A percentile compares a stretch with the other conserved stretches of the same genome.
Conservation (phyloP, 1,140 invertebrate genomes). For the Cydia fagiglandana region DNA sequence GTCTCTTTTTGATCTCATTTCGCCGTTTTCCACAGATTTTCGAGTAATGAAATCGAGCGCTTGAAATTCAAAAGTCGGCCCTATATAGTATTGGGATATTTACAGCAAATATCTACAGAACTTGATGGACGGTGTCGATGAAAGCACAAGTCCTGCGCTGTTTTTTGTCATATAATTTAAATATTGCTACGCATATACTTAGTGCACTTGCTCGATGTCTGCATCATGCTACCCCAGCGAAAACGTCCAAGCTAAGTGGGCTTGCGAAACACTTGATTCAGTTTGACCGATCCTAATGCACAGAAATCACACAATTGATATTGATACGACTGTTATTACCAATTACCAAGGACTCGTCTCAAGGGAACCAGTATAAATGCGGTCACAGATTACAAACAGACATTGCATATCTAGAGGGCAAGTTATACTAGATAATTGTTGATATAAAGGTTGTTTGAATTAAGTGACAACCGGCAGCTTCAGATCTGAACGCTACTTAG, state of each 20-base stretch:
- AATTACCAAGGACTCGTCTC: not conserved
- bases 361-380: not conserved
- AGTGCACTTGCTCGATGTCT: not conserved
- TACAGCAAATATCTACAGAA: no score
- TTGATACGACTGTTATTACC: not conserved
- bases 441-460: not conserved
- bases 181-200: no score
- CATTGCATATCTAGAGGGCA: not conserved
- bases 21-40: no score
- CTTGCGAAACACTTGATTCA: slow-evolving; percentile 46
- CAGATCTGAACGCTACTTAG: not conserved
- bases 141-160: no score
- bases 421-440: not conserved
- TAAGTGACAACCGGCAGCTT: not conserved
- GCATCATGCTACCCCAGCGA: not conserved
- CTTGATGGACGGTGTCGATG: no score
- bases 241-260: slow-evolving; percentile 43
- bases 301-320: slow-evolving; percentile 22
- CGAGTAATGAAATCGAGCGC: no score
- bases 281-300: slow-evolving; percentile 10
- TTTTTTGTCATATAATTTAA: no score
- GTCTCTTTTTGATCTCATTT: no score
- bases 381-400: not conserved
- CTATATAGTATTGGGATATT: no score
- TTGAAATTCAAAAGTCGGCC: no score